Base-by-base conservation (phyloP, 2,113 vertebrate species). In the Piaya cayana region DNA sequence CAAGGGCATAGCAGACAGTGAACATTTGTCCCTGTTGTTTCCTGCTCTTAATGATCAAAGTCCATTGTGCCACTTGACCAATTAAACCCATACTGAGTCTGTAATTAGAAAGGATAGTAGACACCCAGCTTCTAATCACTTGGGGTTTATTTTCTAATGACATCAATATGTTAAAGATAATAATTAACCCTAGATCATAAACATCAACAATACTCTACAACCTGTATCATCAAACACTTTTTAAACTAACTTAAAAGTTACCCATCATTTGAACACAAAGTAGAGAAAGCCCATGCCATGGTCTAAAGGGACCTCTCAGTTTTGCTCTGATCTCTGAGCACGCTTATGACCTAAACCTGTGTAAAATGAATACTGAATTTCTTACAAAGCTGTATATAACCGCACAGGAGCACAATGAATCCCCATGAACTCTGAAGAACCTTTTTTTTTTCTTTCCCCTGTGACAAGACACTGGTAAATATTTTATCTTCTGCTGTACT, bases 41-140 rank as follows among this genome's bases (percentile, higher is more conserved):
- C 95, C 92, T 94, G 91, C 62, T 87, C 45, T 59, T 82, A 76
- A 11, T 42, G 69, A 82, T 82, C 77, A 68, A 89, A 91, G 30
- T 32, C 65, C 19, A 5, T 82, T 59, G 64, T 32, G 32, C 50
- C 72, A 91, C 47, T 80, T 86, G 60, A 95, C 96, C 1, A 22
- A 84, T 42, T 72, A 92, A 88, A 72, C 26, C 45, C 45, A 0
- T 62, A 94, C 64, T 53, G 82, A 93, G 55, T 20, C 50, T 80
- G 49, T 63, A 77, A 96, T 81, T 56, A 58, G 84, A 93, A 92
- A 95, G 69, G 42, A 74, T 2, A 84, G 55, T 1, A 83, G 27
- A 76, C 93, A 86, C 93, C 36, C 64, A 88, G 65, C 32, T 65
- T 81, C 45, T 4, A 68, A 76, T 52, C 94, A 37, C 25, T 26